Conservation (phyloP, 2,888 invertebrate species). For the Alcis repandata region DNA sequence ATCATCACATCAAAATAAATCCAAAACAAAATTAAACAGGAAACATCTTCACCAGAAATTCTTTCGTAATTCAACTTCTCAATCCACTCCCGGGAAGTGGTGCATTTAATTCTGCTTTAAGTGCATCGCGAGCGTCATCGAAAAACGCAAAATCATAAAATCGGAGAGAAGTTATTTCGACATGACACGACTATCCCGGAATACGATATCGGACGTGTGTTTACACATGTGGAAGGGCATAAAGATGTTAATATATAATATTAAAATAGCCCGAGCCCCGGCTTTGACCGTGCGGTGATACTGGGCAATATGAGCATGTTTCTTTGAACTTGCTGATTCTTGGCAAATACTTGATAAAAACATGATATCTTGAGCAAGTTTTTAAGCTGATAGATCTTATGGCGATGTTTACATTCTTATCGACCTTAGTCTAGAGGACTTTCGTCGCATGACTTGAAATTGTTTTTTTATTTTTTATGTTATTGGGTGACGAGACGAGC, state of each 20-base stretch:
- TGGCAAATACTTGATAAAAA: not conserved
- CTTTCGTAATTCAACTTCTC: conserved; percentile 21
- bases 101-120: conserved; percentile 29
- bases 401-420: no score
- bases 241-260: conserved; percentile 70
- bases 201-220: conserved; percentile 62
- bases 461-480: no score
- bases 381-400: no score
- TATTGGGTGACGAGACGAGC: no score
- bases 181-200: conserved; percentile 50
- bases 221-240: conserved; percentile 77
- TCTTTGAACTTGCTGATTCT: conserved; percentile 12
- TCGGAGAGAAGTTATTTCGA: conserved; percentile 21
- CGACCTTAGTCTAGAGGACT: no score
- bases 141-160: conserved; percentile 37
- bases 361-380: no score
- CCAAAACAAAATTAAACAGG: conserved; percentile 14
- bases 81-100: conserved; percentile 27
- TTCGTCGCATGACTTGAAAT: no score
- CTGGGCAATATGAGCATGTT: conserved; percentile 11
- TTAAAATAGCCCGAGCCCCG: conserved; percentile 60
- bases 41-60: conserved; percentile 21
- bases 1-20: not conserved
- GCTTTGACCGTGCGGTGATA: conserved; percentile 30
- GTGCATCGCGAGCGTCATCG: conserved; percentile 32